Percentiles rank a stretch among this genome's conserved stretches.
Evolutionary conservation across 1,140 invertebrate species (phyloP).

Genomic region (Nasonia vitripennis): DNA sequence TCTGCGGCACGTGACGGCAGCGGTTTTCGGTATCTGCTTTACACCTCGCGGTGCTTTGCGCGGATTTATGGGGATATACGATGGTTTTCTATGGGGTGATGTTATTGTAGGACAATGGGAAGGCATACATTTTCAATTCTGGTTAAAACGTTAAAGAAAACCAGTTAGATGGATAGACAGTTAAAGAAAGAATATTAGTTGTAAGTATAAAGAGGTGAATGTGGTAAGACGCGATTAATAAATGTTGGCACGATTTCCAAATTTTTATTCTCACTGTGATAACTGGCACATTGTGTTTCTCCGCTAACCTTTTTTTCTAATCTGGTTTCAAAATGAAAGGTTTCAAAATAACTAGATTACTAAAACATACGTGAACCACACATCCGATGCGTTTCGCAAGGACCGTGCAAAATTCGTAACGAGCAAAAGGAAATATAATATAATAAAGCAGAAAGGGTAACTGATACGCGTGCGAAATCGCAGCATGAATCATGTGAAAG

Average conservation of each 20-base stretch:
- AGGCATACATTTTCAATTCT: neutral
- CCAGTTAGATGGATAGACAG: too few relatives aligned
- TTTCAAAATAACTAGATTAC: neutral
- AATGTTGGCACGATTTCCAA: too few relatives aligned
- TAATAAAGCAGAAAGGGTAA: neutral
- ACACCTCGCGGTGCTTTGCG: neutral
- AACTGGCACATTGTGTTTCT: too few relatives aligned
- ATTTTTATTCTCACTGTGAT: neutral
- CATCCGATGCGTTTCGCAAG: neutral
- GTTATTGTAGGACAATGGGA: too few relatives aligned
- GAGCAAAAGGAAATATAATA: neutral
- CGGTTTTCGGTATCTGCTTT: neutral
- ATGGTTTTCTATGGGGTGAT: too few relatives aligned
- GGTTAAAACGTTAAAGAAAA: neutral
- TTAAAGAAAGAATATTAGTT: too few relatives aligned
- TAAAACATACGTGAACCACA: neutral
- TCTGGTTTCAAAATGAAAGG: neutral
- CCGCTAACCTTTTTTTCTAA: neutral
- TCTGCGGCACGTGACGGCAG: neutral
- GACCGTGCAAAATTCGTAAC: neutral
- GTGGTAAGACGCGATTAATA: too few relatives aligned
- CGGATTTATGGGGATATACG: too few relatives aligned
- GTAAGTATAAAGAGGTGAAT: too few relatives aligned
- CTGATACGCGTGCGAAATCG: neutral
- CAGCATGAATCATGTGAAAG: neutral